A percentile compares a stretch with the other conserved stretches of the same genome.
Evolutionary conservation across 2,113 vertebrate species (phyloP).

Genomic region (Falcunculus frontatus): DNA sequence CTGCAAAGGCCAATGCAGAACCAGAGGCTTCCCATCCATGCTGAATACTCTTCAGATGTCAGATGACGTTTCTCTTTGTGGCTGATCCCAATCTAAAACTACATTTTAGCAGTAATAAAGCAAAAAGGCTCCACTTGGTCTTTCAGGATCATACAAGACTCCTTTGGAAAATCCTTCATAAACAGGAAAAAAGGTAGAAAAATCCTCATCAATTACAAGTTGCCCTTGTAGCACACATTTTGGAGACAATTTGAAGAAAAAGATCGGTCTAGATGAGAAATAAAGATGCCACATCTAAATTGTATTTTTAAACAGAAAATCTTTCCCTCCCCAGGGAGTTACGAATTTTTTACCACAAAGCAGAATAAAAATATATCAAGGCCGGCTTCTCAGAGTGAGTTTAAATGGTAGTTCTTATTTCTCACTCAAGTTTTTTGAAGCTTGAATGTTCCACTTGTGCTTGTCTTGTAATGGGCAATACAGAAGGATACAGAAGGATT

Average conservation of each 20-base stretch:
- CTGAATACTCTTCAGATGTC: neutral
- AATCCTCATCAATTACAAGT: neutral
- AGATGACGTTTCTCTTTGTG: neutral
- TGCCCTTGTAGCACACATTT: neutral
- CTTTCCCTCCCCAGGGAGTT: neutral
- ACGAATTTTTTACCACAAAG: neutral
- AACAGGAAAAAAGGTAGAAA: neutral
- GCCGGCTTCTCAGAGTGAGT: neutral
- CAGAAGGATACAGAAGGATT: neutral
- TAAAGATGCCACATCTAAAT: neutral
- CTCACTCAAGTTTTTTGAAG: neutral
- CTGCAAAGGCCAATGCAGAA: neutral
- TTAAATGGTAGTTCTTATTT: constrained; percentile 10
- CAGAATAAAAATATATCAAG: neutral
- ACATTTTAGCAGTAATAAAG: neutral
- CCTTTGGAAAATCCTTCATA: neutral
- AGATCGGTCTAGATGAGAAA: neutral
- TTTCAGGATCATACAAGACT: neutral
- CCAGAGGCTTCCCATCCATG: neutral
- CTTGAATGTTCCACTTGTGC: neutral
- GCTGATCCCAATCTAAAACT: neutral
- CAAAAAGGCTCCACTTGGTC: neutral
- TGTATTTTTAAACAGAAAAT: neutral
- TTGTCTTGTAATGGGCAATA: neutral
- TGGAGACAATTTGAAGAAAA: neutral